A percentile compares a stretch with the other conserved stretches of the same genome.
Evolutionary conservation across 1,140 invertebrate species (phyloP).

Genomic region (Ylistrum balloti): DNA sequence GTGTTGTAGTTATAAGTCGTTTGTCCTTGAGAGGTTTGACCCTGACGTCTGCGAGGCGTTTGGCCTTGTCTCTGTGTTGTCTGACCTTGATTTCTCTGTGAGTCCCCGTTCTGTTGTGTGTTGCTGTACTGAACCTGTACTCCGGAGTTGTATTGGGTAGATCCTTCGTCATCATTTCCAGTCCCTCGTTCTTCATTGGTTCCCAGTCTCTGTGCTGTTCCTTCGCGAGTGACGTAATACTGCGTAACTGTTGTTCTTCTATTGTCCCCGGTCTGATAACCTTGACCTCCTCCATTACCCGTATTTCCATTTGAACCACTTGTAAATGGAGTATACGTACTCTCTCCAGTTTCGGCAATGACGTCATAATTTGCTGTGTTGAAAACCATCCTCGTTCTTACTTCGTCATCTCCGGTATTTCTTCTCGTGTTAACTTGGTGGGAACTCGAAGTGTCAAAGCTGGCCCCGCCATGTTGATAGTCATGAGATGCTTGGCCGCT

Average conservation of each 20-base stretch:
- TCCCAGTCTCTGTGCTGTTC: not conserved
- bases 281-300: not conserved
- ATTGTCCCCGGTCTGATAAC: not conserved
- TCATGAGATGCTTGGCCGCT: not conserved
- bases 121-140: not conserved
- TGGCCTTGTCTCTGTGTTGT: not conserved
- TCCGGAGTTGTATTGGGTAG: not conserved
- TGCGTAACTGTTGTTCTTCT: not conserved
- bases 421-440: not conserved
- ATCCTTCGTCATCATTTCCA: not conserved
- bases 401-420: not conserved
- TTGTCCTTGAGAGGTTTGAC: not conserved
- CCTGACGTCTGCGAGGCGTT: not conserved
- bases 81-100: not conserved
- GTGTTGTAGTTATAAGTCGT: slow-evolving; percentile 10
- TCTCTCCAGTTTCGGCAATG: not conserved
- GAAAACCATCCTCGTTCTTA: not conserved
- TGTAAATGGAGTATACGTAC: not conserved
- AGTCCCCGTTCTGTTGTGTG: not conserved
- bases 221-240: slow-evolving; percentile 4
- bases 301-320: not conserved
- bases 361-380: not conserved
- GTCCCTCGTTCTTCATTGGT: not conserved
- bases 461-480: not conserved
- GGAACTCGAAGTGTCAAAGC: not conserved